Percentiles rank a stretch among this genome's conserved stretches.
Evolutionary conservation across 1,140 invertebrate species (phyloP).

Genomic region (Metaphire vulgaris): DNA sequence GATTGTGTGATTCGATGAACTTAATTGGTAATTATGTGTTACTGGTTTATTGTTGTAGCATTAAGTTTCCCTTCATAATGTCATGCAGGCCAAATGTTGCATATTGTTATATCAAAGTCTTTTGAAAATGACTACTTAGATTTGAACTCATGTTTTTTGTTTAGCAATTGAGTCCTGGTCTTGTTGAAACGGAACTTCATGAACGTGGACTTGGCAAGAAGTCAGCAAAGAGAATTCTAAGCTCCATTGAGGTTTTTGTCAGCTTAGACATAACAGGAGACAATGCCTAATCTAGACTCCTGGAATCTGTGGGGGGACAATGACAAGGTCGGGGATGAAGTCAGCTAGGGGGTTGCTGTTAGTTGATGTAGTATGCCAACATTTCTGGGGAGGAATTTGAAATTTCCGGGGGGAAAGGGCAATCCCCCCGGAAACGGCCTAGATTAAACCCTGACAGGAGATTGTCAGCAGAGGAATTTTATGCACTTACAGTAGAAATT

Average conservation of each 20-base stretch:
- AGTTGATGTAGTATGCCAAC: no score
- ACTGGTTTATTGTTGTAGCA: no score
- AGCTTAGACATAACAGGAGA: background rate
- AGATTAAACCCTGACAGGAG: no score
- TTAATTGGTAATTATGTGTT: no score
- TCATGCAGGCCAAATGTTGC: background rate
- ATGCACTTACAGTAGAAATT: no score
- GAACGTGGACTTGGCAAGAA: background rate
- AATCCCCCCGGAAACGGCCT: background rate
- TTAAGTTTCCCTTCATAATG: background rate
- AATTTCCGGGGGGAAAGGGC: background rate
- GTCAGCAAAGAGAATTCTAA: background rate
- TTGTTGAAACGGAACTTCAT: constrained; percentile 19
- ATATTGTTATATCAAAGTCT: no score
- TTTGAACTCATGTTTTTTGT: background rate
- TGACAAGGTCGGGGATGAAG: no score
- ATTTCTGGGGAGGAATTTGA: no score
- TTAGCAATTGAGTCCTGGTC: constrained; percentile 6
- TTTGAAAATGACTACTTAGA: no score
- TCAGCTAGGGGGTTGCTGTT: no score
- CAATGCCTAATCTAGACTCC: background rate
- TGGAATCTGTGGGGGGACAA: background rate
- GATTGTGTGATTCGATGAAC: no score
- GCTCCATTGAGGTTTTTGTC: background rate
- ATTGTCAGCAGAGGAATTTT: no score